These are phyloP conservation scores for Triplophysa yarkandensis DNA, from an alignment of 2,797 vertebrate species.

Conservation along the genomic window DNA sequence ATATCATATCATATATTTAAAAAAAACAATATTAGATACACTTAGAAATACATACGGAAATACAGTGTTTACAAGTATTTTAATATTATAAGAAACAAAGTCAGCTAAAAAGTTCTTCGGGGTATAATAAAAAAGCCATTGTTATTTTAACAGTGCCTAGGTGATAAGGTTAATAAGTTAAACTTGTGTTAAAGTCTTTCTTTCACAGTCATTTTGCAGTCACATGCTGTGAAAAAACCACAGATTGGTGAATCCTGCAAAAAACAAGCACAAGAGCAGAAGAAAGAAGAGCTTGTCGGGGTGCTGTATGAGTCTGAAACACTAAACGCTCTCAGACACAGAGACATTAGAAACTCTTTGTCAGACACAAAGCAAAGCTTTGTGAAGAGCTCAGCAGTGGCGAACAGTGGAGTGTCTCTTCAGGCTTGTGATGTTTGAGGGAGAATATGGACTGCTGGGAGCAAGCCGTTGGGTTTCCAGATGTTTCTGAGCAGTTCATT, in stretches of 20 bases:
- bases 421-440: conserved; percentile 7
- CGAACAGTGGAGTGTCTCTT: conserved; percentile 20
- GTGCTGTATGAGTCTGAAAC: conserved; percentile 19
- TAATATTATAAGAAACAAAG: not conserved
- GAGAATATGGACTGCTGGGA: conserved; percentile 1
- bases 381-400: conserved; percentile 13
- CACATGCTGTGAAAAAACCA: conserved; percentile 45
- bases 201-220: conserved; percentile 24
- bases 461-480: conserved; percentile 1
- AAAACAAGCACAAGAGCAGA: conserved; percentile 1
- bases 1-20: too few species aligned
- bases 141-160: too few species aligned
- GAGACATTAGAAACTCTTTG: conserved; percentile 7
- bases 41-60: too few species aligned
- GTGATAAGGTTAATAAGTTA: too few species aligned
- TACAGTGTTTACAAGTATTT: not conserved
- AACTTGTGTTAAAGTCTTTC: conserved; percentile 1
- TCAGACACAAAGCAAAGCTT: conserved; percentile 27
- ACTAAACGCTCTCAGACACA: conserved; percentile 31
- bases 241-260: conserved; percentile 45
- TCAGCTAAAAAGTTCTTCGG: too few species aligned
- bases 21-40: too few species aligned
- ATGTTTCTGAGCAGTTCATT: conserved; percentile 5
- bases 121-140: too few species aligned
- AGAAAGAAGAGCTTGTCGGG: conserved; percentile 50